A percentile compares a stretch with the other conserved stretches of the same genome.
Conservation (phyloP, 1,140 invertebrate genomes). For the Papilio helenus region DNA sequence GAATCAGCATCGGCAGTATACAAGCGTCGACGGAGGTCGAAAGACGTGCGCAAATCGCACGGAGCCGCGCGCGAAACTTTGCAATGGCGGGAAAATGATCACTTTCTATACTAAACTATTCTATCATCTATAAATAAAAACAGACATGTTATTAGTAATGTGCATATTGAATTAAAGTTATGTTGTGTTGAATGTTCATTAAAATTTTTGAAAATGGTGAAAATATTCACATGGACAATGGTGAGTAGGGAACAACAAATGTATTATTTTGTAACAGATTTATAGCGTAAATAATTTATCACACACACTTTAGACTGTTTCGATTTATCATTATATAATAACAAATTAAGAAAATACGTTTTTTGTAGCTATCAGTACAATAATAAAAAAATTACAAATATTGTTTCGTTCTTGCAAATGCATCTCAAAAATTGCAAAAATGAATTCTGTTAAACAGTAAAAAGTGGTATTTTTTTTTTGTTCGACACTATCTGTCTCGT, state of each 20-base stretch:
- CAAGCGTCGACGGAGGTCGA: conserved; percentile 51
- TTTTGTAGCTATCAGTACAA: background rate
- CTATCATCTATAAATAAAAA: background rate
- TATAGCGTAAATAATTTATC: background rate
- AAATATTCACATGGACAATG: conserved; percentile 51
- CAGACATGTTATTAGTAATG: conserved; percentile 14
- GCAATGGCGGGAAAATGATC: conserved; percentile 66
- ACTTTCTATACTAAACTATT: background rate
- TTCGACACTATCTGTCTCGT: background rate
- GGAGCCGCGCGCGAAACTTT: conserved; percentile 63
- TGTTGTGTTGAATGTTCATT: conserved; percentile 43
- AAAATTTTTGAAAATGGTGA: conserved; percentile 52
- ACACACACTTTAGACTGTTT: background rate
- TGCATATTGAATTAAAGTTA: conserved; percentile 35
- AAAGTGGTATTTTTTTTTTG: background rate
- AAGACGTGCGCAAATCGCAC: conserved; percentile 48
- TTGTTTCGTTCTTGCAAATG: background rate
- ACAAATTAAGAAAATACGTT: background rate
- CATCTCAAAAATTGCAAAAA: background rate
- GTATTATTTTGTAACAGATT: background rate
- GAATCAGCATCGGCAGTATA: conserved; percentile 53
- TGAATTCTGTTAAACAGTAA: background rate
- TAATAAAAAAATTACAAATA: background rate
- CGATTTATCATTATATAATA: background rate
- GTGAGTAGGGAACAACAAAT: conserved; percentile 50